Evolutionary conservation across 2,797 vertebrate genomes (phyloP), one percentile per base, ranked within the genome.

Genomic region (Acanthopagrus latus): DNA sequence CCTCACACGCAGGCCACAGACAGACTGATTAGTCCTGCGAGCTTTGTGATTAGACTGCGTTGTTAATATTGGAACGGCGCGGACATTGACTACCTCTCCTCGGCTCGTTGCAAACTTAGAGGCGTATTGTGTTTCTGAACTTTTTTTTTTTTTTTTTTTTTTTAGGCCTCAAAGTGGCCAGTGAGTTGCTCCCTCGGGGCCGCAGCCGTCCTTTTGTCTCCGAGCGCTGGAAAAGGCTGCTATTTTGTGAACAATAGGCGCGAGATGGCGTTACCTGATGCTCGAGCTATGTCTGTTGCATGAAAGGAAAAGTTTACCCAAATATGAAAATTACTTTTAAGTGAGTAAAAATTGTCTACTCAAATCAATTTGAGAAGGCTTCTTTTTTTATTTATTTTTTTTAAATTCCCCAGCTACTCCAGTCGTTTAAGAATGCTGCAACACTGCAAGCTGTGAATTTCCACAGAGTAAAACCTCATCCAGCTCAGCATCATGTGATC

Each of bases 1-100:
- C 33, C 57, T 88, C 80, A 55, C 84, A 85, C 21, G 50, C 74
- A 77, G 85, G 60, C 78, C 56, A 76, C 86, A 87, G 89, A 93
- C 89, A 71, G 89, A 86, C 88, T 91, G 88, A 90, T 93, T 91
- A 81, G 89, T 89, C 91, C 90, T 86, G 64, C 0, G 91, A 84
- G 88, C 79, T 86, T 86, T 88, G 83, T 88, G 87, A 91, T 91
- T 83, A 86, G 74, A 80, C 87, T 78, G 55, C 81, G 74, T 50
- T 86, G 87, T 92, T 92, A 83, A 80, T 78, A 2, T 78, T 91
- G 89, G 87, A 92, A 82, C 78, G 7, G 27, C 27, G 2, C 64
- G 18, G 38, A 57, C 71, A 70, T 29, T 50, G 74, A 76, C 75
- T 64, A 69, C 76, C 71, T 79, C 74, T 55, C 72, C 57, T 63